Percentiles rank a stretch among this genome's conserved stretches.
These are phyloP conservation scores for Drosophila bipectinata DNA, from an alignment of 1,140 invertebrate species.

Conservation along the genomic window DNA sequence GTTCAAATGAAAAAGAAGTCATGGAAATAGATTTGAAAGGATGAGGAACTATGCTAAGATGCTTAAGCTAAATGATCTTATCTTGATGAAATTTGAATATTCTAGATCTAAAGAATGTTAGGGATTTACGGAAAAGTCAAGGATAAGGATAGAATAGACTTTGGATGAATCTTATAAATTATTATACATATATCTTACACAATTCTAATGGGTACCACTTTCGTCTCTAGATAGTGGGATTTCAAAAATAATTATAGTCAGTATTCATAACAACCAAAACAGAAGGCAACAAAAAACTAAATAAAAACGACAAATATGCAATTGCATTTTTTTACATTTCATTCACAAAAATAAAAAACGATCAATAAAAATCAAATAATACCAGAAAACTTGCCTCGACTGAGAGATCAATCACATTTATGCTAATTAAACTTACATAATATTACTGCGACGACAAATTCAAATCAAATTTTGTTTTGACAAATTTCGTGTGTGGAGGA, in stretches of 20 bases:
- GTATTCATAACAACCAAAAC: slow-evolving; percentile 67
- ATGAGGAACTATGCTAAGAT: too few species aligned
- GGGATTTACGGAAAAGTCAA: too few species aligned
- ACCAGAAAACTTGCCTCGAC: slow-evolving; percentile 70
- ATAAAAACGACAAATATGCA: slow-evolving; percentile 62
- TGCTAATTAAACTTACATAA: slow-evolving; percentile 79
- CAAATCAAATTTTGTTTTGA: slow-evolving; percentile 73
- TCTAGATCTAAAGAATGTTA: too few species aligned
- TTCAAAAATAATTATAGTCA: slow-evolving; percentile 43
- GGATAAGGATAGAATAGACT: too few species aligned
- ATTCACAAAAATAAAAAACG: slow-evolving; percentile 45
- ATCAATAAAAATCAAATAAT: slow-evolving; percentile 81
- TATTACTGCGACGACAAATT: slow-evolving; percentile 69
- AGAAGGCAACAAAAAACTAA: slow-evolving; percentile 15
- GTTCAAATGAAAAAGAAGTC: too few species aligned
- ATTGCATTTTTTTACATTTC: slow-evolving; percentile 79
- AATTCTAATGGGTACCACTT: slow-evolving; percentile 36
- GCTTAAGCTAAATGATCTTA: too few species aligned
- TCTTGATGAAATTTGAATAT: too few species aligned
- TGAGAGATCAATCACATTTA: slow-evolving; percentile 80
- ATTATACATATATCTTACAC: too few species aligned
- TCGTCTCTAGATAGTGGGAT: slow-evolving; percentile 55
- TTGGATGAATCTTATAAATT: too few species aligned
- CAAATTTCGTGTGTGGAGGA: slow-evolving; percentile 43
- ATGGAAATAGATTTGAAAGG: too few species aligned